Evolutionary conservation across 2,888 invertebrate species (phyloP), one percentile per base, ranked within the genome.

Genomic region (Perizoma flavofasciatum): DNA sequence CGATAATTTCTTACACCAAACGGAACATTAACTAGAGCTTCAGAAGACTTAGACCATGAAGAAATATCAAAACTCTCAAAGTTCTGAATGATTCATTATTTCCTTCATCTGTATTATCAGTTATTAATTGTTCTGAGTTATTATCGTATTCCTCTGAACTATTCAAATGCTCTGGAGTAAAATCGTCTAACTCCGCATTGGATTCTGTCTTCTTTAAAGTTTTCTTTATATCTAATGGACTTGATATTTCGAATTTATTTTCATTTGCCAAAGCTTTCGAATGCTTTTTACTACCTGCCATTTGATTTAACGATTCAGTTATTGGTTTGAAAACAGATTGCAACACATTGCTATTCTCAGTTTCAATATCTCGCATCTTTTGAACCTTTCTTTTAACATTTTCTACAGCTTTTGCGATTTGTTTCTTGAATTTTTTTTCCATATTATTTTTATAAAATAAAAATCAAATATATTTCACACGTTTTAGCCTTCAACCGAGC

Each of bases 241-340:
- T 44, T 44, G 44, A 44, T n/a, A 7, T 11, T 44, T 10, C 10
- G 8, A 44, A 44, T 11, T 11, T 44, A 11, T 10, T 44, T 44
- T 41, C n/a, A 41, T 41, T 41, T 41, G 5, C 9, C 9, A 41
- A 9, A 7, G 5, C 22, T 11, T 44, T 46, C 8, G 9, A 32
- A n/a, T 32, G 22, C 33, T 5, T 46, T n/a, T 33, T 46, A 8
- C n/a, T 35, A 10, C 8, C 8, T 4, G 7, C 35, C n/a, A 48
- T 35, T 48, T 35, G 4, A 4, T 48, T 48, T 4, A 35, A 35
- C 1, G 47, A 35, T n/a, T 48, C n/a, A n/a, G 47, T 48, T 3
- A 48, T 35, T 35, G 35, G 47, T 10, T 48, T 48, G 22, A 48
- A 48, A 48, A 48, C 47, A 35, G 47, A 35, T 7, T 48, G 35